These are phyloP conservation scores for Nipponia nippon DNA, from an alignment of 2,113 vertebrate genomes.

Conservation along the genomic window DNA sequence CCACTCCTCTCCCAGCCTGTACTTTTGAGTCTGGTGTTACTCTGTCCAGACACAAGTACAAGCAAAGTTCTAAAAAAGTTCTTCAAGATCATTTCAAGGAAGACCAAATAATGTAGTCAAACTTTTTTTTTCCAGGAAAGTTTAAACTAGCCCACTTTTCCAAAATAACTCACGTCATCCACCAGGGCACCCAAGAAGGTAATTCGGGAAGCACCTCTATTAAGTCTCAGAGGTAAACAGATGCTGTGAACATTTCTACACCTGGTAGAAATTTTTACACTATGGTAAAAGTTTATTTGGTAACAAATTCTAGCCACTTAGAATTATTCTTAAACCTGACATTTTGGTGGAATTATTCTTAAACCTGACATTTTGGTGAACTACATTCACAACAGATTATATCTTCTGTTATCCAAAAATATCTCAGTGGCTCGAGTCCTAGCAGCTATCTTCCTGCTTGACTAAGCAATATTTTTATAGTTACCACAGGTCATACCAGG, in stretches of 20 bases:
- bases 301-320: neutral
- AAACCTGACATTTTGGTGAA: slow-evolving; percentile 20
- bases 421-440: neutral
- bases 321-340: neutral
- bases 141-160: neutral
- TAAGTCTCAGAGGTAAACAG: neutral
- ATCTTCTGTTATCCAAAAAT: slow-evolving; percentile 6
- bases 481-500: neutral
- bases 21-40: neutral
- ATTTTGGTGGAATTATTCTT: slow-evolving; percentile 38
- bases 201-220: neutral
- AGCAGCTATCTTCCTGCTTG: slow-evolving; percentile 5
- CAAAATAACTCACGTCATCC: neutral
- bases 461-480: slow-evolving; percentile 22
- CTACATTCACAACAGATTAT: neutral
- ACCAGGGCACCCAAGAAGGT: neutral
- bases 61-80: neutral
- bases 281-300: neutral
- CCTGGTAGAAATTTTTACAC: neutral
- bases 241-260: neutral
- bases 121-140: neutral
- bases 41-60: neutral
- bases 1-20: neutral
- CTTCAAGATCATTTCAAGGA: neutral
- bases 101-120: neutral